Evolutionary conservation across 1,140 invertebrate species (phyloP).

Genomic region (Laupala kohalensis): DNA sequence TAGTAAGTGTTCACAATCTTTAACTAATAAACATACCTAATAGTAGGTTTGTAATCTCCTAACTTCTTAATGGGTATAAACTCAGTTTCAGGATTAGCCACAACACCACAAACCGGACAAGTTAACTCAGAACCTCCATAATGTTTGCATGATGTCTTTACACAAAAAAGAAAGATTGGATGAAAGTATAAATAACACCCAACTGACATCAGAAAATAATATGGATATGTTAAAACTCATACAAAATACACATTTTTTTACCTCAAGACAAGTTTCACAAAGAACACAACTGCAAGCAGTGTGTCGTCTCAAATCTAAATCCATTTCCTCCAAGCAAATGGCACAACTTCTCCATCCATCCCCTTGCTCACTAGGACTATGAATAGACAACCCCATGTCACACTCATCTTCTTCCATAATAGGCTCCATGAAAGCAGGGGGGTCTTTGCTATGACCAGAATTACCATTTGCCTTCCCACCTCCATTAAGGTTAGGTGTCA

Average conservation of each 20-base stretch:
- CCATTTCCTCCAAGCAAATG: conserved; percentile 50
- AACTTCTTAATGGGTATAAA: conserved; percentile 32
- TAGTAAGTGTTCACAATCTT: not conserved
- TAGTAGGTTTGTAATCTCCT: conserved; percentile 26
- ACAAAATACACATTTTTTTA: conserved; percentile 20
- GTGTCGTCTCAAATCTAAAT: conserved; percentile 41
- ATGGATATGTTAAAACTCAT: not conserved
- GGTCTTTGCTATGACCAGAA: not conserved
- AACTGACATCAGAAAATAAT: not conserved
- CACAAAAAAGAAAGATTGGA: conserved; percentile 5
- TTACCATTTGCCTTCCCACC: not conserved
- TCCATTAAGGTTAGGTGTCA: not conserved
- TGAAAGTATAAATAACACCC: not conserved
- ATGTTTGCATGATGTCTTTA: conserved; percentile 35
- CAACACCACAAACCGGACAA: conserved; percentile 38
- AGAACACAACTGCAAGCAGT: conserved; percentile 40
- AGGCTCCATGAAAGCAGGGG: not conserved
- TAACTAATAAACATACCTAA: conserved; percentile 18
- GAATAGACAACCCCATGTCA: not conserved
- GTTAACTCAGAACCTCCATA: conserved; percentile 29
- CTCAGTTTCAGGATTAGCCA: conserved; percentile 32
- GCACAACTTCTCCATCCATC: conserved; percentile 29
- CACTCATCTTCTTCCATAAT: conserved; percentile 4
- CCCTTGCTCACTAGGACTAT: not conserved
- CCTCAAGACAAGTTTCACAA: conserved; percentile 46